Evolutionary conservation across 2,113 vertebrate species (phyloP), one percentile per base, ranked within the genome.

Genomic region (Misgurnus mizolepis): DNA sequence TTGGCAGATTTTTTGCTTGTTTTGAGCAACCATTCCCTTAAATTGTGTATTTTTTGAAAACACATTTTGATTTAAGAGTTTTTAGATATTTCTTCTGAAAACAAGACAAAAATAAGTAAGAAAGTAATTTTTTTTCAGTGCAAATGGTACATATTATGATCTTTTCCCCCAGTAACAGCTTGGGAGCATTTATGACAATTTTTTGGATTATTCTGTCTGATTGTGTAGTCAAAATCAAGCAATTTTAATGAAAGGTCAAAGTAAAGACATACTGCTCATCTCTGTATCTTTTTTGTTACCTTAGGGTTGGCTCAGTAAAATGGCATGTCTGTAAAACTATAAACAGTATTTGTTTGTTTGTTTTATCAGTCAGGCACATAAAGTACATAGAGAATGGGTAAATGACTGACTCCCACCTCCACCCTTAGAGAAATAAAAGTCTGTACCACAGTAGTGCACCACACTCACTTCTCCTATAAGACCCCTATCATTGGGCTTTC

Each of bases 361-460:
- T 11, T 58, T 80, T 79, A 58, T 60, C 68, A 66, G 66, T 68
- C 56, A 53, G 64, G 43, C 10, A 66, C 34, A 73, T 60, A 15
- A n/a, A 70, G 58, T 65, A 55, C 47, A 58, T n/a, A 53, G 17
- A 9, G 14, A 12, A 40, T 64, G 69, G 61, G 56, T 27, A 62
- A 55, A 34, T 34, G 47, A 80, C 61, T 45, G 69, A 62, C 72
- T 43, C 14, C 8, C 67, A 64, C 27, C 34, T 49, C 47, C 9
- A 80, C 71, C 81, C 39, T 77, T 45, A 76, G 15, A 61, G 72
- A 87, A 84, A 87, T 86, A 72, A 89, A 89, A 89, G 83, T 80
- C 81, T 67, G 74, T 66, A 84, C 85, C 79, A 80, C 61, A 76
- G 45, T 84, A 74, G 76, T 80, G 65, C 1, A 68, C 61, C 60